phyloP scores from a whole-genome alignment of 2,888 invertebrate genomes.

The Cantharis rustica region DNA sequence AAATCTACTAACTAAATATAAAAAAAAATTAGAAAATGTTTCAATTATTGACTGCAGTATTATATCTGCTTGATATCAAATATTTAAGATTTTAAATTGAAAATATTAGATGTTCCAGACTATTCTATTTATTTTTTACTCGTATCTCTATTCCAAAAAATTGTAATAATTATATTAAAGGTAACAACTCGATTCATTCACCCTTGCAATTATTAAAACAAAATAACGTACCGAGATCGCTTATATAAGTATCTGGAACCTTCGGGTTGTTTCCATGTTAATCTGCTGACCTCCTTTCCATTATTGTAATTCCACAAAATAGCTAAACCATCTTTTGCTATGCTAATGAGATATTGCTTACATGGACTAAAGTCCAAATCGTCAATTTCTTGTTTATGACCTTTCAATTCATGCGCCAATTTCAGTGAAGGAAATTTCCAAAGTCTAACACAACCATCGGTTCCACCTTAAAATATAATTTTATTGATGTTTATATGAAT shows the following conservation, averaged over 20 bases:
- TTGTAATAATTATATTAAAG: no score
- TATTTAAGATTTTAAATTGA: no score
- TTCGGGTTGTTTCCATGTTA: constrained; percentile 77
- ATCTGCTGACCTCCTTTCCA: constrained; percentile 69
- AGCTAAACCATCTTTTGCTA: constrained; percentile 86
- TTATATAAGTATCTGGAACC: constrained; percentile 82
- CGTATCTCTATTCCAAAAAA: no score
- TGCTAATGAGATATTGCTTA: constrained; percentile 76
- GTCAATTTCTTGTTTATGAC: constrained; percentile 90
- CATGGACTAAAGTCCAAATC: constrained; percentile 90
- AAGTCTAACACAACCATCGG: constrained; percentile 83
- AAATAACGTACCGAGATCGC: constrained; percentile 68
- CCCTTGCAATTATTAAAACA: background rate
- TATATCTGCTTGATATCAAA: no score
- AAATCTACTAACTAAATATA: no score
- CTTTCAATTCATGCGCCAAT: constrained; percentile 70
- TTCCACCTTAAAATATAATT: constrained; percentile 63
- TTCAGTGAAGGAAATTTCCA: constrained; percentile 88
- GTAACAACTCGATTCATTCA: background rate
- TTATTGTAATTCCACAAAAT: constrained; percentile 76
- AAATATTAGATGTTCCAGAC: no score
- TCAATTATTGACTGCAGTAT: no score
- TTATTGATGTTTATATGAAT: background rate
- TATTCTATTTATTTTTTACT: no score
- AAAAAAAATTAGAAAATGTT: no score